phyloP scores from a whole-genome alignment of 2,113 vertebrate genomes.

The Tor tambroides region DNA sequence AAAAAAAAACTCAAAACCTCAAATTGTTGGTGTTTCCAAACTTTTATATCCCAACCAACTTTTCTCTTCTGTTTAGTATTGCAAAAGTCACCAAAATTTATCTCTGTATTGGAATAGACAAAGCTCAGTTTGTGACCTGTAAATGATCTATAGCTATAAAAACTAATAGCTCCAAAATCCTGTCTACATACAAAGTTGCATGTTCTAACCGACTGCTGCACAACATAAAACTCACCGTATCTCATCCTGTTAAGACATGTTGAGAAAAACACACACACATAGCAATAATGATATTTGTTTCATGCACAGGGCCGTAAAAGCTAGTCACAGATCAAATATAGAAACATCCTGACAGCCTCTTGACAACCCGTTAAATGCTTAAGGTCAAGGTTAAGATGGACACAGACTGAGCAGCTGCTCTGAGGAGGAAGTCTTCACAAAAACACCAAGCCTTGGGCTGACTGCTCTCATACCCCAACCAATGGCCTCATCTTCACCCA shows the following conservation, averaged over 20 bases:
- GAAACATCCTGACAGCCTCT: neutral
- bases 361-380: neutral
- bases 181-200: neutral
- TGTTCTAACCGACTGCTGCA: neutral
- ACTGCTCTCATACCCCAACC: neutral
- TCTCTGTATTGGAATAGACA: too few relatives aligned
- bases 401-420: neutral
- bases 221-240: neutral
- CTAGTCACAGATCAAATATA: neutral
- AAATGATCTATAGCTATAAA: neutral
- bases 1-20: neutral
- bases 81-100: too few relatives aligned
- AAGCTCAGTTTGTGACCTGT: too few relatives aligned
- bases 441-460: neutral
- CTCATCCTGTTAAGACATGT: neutral
- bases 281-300: neutral
- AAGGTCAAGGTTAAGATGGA: slow-evolving; percentile 25
- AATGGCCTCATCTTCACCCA: slow-evolving; percentile 2
- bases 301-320: neutral
- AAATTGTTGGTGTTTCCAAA: neutral
- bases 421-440: neutral
- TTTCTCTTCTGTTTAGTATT: neutral
- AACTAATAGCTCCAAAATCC: neutral
- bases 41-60: neutral
- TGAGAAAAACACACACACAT: neutral